phyloP scores from a whole-genome alignment of 2,888 invertebrate species.

The Cosmorhoe ocellata region DNA sequence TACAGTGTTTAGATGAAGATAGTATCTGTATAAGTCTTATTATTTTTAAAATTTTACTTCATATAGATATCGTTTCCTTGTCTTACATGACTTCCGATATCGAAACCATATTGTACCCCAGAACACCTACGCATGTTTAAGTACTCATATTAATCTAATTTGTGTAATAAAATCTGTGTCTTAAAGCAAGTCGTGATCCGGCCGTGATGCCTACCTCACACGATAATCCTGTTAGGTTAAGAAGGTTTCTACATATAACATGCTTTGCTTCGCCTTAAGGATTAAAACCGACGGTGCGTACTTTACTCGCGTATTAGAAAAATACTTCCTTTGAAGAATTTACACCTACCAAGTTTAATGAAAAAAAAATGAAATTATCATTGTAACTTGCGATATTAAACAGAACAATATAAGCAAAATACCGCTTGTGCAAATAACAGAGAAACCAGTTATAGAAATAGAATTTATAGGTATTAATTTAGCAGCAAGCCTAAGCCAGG shows the following conservation, averaged over 20 bases:
- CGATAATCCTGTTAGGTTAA: slow-evolving; percentile 89
- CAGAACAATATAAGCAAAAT: slow-evolving; percentile 17
- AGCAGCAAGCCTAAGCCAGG: slow-evolving; percentile 51
- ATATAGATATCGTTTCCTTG: too few relatives aligned
- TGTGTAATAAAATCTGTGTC: slow-evolving; percentile 82
- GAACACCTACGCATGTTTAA: slow-evolving; percentile 41
- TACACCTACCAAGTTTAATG: slow-evolving; percentile 26
- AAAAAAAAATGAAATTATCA: too few relatives aligned
- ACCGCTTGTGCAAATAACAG: slow-evolving; percentile 9
- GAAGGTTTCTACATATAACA: slow-evolving; percentile 88
- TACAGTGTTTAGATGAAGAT: too few relatives aligned
- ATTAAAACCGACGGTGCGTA: slow-evolving; percentile 79
- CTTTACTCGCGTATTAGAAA: slow-evolving; percentile 54
- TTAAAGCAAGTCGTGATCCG: slow-evolving; percentile 80
- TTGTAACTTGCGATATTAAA: too few relatives aligned
- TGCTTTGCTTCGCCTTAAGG: slow-evolving; percentile 86
- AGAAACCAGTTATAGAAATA: slow-evolving; percentile 32
- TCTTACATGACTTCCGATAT: too few relatives aligned
- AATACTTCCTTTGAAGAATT: slow-evolving; percentile 20
- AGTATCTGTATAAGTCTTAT: too few relatives aligned
- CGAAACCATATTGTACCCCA: not conserved
- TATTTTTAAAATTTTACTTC: too few relatives aligned
- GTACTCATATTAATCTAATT: slow-evolving; percentile 79
- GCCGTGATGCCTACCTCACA: slow-evolving; percentile 83
- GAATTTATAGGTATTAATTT: slow-evolving; percentile 74